Base-by-base conservation (phyloP, 2,797 vertebrate species). In the Cryptoprocta ferox region DNA sequence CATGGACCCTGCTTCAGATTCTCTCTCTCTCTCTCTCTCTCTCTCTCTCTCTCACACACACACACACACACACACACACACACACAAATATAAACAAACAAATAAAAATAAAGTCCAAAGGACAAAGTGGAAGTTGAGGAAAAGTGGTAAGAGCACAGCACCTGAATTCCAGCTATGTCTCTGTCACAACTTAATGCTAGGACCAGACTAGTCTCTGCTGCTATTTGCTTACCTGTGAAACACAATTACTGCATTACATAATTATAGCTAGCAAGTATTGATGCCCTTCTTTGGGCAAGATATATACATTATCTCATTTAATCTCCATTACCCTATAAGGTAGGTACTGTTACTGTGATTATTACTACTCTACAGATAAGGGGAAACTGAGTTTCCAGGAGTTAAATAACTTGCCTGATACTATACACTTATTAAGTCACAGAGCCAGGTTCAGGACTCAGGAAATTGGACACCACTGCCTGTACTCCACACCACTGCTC, bases 151-250 rank as follows among this genome's bases (percentile, higher is more conserved):
- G 39, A 53, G n/a, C 2, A 21, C 4, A 35, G 5, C 18, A 14
- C 18, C 70, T 39, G 70, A 37, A 39, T 59, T 42, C 53, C 56
- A 65, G 28, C 82, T 61, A 37, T 35, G 45, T 35, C 7, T 81
- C 24, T 15, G 0, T 42, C 73, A 8, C 4, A 1, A 2, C 19
- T 10, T 30, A 2, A 1, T 12, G 5, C 68, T 63, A 30, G 56
- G 37, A 7, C 11, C 35, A 2, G 0, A n/a, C 10, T 1, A 11
- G 3, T 32, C n/a, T 80, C 24, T 1, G 1, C 7, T 73, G 24
- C 15, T 24, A 24, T 13, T 32, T 11, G 39, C 66, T 50, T 26
- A 10, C 35, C 45, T 42, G 1, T 2, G 56, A 75, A 83, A 30
- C 5, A 3, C 32, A n/a, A 15, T 37, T 37, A 30, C 59, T 56